phyloP scores from a whole-genome alignment of 2,797 vertebrate genomes.

The Lepidocolaptes lacrymiger region DNA sequence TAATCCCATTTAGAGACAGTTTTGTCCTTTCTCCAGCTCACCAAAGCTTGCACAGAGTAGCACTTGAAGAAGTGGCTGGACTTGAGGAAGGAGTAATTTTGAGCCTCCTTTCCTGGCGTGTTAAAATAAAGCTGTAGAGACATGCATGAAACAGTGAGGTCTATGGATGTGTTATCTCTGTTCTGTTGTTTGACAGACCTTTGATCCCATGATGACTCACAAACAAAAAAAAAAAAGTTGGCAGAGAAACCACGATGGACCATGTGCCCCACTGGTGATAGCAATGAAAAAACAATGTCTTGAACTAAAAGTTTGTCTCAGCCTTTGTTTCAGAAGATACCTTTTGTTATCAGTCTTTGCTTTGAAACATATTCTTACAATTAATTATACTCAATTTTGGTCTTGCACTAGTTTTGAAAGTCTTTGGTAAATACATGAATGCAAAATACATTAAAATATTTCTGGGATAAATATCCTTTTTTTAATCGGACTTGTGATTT shows the following conservation, averaged over 20 bases:
- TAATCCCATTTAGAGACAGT: not conserved
- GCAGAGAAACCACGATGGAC: slow-evolving; percentile 18
- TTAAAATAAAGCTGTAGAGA: not conserved
- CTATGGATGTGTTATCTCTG: slow-evolving; percentile 29
- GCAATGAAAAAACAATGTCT: slow-evolving; percentile 57
- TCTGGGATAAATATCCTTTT: not conserved
- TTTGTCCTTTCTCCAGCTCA: not conserved
- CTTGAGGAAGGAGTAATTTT: not conserved
- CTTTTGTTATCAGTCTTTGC: slow-evolving; percentile 44
- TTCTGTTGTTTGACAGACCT: slow-evolving; percentile 48
- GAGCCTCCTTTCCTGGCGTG: not conserved
- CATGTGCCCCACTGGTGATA: slow-evolving; percentile 46
- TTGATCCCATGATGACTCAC: slow-evolving; percentile 54
- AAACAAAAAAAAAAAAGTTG: slow-evolving; percentile 8
- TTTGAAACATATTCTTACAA: slow-evolving; percentile 13
- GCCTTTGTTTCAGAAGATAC: slow-evolving; percentile 51
- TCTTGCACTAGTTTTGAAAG: not conserved
- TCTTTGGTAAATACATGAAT: not conserved
- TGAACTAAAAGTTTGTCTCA: slow-evolving; percentile 38
- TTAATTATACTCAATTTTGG: not conserved
- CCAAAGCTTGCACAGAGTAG: not conserved
- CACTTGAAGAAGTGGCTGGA: not conserved
- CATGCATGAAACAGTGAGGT: not conserved
- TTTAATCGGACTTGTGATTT: not conserved
- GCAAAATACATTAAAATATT: not conserved